Evolutionary conservation across 2,797 vertebrate species (phyloP), one percentile per base, ranked within the genome.

Genomic region (Meda fulgida): DNA sequence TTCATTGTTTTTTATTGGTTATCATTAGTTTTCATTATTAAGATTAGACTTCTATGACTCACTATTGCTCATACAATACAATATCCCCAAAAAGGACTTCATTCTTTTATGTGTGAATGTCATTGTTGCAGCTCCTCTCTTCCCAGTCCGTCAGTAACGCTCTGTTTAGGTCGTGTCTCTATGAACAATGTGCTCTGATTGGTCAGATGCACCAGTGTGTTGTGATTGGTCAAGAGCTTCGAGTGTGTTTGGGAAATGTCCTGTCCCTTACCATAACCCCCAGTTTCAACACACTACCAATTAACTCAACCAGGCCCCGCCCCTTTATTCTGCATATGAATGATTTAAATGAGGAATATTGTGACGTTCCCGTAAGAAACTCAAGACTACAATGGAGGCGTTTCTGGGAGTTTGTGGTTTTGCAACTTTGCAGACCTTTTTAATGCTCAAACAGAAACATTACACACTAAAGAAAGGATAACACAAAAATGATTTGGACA

Each of bases 1-100:
- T 82, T 43, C 19, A 73, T 83, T 75, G 23, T 34, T 36, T 83
- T 72, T 18, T 29, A 63, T 26, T 48, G 29, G 26, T 63, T 66
- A 18, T 66, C 14, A 26, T 40, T 40, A 9, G 23, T 43, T 81
- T 65, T 78, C 16, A 78, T 63, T 77, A 14, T 38, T 31, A 21
- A 23, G 4, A 71, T 43, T 18, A 70, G 5, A 70, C 36, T 40
- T 55, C 9, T 1, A 43, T 29, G n/a, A 21, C 38, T 67, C 40
- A 29, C 1, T 26, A 31, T 58, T 82, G 40, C 19, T 75, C 23
- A 26, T 29, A 26, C 43, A 43, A 78, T 18, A 63, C n/a, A 6
- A 2, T 29, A 23, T n/a, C 21, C 1, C 2, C 38, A 16, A 7
- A n/a, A n/a, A 53, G 36, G 7, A 72, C 3, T 5, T 55, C 16